Evolutionary conservation across 2,113 vertebrate genomes (phyloP).

Genomic region (Semnornis frantzii): DNA sequence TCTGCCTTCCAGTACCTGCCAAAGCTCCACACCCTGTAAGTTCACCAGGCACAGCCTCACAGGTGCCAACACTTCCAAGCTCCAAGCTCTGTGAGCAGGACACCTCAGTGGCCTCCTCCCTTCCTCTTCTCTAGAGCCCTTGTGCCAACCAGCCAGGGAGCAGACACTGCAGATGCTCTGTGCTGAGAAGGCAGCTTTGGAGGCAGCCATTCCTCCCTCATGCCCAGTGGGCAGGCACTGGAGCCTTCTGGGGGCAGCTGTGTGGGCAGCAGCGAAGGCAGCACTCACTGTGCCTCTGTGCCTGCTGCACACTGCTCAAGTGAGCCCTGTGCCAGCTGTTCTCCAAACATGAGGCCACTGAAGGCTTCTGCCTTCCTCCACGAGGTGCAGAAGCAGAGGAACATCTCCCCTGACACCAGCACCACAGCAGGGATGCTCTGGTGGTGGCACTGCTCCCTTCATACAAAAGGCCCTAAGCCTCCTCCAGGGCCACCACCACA

Average conservation of each 20-base stretch:
- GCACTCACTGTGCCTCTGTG: background rate
- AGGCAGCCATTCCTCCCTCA: background rate
- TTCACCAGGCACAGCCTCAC: background rate
- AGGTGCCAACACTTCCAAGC: background rate
- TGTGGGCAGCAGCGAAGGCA: background rate
- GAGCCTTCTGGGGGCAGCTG: background rate
- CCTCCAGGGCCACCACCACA: background rate
- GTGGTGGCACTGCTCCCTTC: background rate
- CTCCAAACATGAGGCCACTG: background rate
- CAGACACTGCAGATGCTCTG: background rate
- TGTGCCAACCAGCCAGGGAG: background rate
- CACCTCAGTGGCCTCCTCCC: background rate
- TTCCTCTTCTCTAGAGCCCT: background rate
- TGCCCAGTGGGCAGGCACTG: background rate
- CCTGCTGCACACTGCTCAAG: background rate
- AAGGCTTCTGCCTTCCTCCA: background rate
- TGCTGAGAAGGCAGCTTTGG: background rate
- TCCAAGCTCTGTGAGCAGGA: background rate
- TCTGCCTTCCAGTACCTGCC: constrained; percentile 94
- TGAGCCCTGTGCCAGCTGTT: background rate
- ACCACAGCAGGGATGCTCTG: background rate
- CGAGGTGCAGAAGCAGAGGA: background rate
- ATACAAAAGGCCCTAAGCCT: background rate
- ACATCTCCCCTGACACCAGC: no score
- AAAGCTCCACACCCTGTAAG: constrained; percentile 95